Evolutionary conservation across 1,140 invertebrate species (phyloP), one percentile per base, ranked within the genome.

Genomic region (Oryctes rhinoceros): DNA sequence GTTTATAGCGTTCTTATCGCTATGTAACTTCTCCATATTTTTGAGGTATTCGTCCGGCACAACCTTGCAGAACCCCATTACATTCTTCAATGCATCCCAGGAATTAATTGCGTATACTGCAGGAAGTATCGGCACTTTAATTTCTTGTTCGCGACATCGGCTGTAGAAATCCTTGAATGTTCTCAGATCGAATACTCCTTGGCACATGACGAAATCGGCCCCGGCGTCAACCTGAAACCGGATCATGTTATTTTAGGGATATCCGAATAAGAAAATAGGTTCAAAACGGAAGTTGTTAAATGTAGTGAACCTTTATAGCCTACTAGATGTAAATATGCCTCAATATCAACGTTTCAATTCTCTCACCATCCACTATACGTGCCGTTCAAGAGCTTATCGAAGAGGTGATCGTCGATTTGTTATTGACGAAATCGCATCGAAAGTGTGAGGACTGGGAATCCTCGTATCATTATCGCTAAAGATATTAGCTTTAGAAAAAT

Each of bases 121-220:
- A 10, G 93, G 92, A 80, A 96, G 89, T 59, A 96, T 95, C 1
- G 94, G 94, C 81, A 93, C 89, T 2, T 83, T 89, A 78, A 96
- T 95, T 18, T 92, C 93, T 78, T 91, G 87, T 9, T 85, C 81
- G 79, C 91, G 86, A 85, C 94, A 95, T 83, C 93, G 91, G 67
- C 89, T 86, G 0, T 92, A 90, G 86, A 94, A 96, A 49, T 90
- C 88, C 24, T 93, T 87, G 82, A 93, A 94, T 0, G 89, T 87
- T 77, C 91, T 86, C 5, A 91, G 87, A 65, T 93, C 90, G 83
- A 95, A 94, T 84, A 93, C 92, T 20, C 94, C 88, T 88, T 96
- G 94, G 3, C 94, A 94, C 82, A 96, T 93, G 30, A 96, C 92
- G 81, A 95, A 94, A 87, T 94, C 91, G 13, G 94, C 94, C 2